phyloP scores from a whole-genome alignment of 2,113 vertebrate species.

The Setophaga petechia region DNA sequence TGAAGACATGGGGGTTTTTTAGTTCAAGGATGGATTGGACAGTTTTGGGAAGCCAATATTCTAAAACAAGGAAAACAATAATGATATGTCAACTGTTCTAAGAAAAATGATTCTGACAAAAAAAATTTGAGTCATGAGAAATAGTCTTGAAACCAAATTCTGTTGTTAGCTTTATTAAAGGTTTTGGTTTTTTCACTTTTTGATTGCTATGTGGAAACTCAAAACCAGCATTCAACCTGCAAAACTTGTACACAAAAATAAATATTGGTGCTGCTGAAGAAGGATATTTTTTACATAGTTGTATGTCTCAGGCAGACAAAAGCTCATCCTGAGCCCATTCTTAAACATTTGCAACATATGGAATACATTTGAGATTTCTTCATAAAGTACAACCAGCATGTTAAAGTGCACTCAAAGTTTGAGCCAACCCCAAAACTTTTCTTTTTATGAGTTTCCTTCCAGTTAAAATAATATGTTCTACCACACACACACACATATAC shows the following conservation, averaged over 20 bases:
- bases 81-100: constrained; percentile 17
- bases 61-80: constrained; percentile 34
- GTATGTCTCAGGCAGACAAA: constrained; percentile 17
- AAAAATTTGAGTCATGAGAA: constrained; percentile 31
- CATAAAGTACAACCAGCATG: constrained; percentile 16
- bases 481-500: background rate
- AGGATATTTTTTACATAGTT: constrained; percentile 14
- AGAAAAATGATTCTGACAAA: constrained; percentile 3
- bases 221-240: constrained; percentile 33
- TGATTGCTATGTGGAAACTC: background rate
- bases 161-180: constrained; percentile 19
- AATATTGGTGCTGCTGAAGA: constrained; percentile 28
- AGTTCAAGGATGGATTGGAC: background rate
- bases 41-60: background rate
- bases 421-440: constrained; percentile 35
- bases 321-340: constrained; percentile 20
- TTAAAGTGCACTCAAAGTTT: constrained; percentile 8
- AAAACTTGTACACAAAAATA: constrained; percentile 54
- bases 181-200: background rate
- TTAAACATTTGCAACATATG: constrained; percentile 60
- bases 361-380: constrained; percentile 55
- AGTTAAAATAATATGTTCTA: constrained; percentile 45
- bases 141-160: constrained; percentile 38
- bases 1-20: background rate
- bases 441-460: constrained; percentile 54